phyloP scores from a whole-genome alignment of 2,113 vertebrate genomes.

The Aphelocoma coerulescens region DNA sequence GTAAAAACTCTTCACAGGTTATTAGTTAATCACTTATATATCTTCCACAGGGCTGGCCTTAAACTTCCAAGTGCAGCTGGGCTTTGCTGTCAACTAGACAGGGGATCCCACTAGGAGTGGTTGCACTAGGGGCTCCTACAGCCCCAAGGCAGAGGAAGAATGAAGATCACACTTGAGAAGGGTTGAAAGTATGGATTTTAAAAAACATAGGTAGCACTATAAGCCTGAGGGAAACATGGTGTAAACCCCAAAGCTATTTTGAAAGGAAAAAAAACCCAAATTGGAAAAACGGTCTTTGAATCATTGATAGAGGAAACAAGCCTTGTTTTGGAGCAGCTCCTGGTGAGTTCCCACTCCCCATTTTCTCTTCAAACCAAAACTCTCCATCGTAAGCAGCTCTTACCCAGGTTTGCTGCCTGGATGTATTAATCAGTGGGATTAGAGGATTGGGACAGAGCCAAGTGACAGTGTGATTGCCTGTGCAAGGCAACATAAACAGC shows the following conservation, averaged over 20 bases:
- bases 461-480: not conserved
- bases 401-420: not conserved
- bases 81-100: not conserved
- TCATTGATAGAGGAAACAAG: not conserved
- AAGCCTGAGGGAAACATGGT: not conserved
- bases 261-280: not conserved
- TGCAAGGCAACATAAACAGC: not conserved
- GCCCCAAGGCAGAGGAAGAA: not conserved
- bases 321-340: not conserved
- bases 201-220: not conserved
- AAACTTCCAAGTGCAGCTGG: not conserved
- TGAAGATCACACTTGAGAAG: not conserved
- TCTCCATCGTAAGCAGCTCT: not conserved
- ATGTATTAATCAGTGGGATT: not conserved
- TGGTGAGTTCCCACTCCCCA: rapidly evolving
- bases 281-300: not conserved
- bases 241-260: not conserved
- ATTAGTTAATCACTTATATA: not conserved
- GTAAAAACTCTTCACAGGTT: not conserved
- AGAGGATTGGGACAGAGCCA: not conserved
- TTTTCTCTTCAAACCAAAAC: not conserved
- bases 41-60: not conserved
- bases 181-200: not conserved
- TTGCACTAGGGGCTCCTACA: not conserved
- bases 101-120: not conserved